These are phyloP conservation scores for Callocephalon fimbriatum DNA, from an alignment of 2,113 vertebrate genomes.

Conservation along the genomic window DNA sequence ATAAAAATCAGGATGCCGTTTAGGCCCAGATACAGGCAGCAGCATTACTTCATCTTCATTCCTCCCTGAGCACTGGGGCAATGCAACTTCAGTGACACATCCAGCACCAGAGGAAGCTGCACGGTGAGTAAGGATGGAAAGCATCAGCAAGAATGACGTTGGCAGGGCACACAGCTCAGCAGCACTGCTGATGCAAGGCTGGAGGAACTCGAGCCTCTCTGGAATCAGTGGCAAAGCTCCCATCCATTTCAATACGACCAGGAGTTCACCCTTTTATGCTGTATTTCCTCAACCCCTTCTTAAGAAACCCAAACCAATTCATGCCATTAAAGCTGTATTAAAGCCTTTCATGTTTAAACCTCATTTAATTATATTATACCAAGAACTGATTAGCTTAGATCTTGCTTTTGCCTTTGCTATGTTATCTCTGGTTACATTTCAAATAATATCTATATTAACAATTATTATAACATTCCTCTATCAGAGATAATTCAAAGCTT, in stretches of 20 bases:
- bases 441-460: background rate
- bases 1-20: background rate
- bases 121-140: background rate
- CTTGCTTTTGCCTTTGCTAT: background rate
- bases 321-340: background rate
- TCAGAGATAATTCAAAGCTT: background rate
- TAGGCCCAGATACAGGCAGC: background rate
- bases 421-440: background rate
- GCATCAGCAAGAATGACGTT: background rate
- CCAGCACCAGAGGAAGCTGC: background rate
- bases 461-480: background rate
- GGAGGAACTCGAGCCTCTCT: background rate
- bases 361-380: background rate
- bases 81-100: background rate
- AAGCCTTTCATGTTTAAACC: background rate
- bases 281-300: background rate
- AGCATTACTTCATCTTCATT: background rate
- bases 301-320: background rate
- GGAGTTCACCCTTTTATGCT: background rate
- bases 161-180: background rate
- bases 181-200: background rate
- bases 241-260: background rate
- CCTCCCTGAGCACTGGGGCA: fast-evolving
- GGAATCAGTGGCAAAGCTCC: background rate
- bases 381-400: background rate